A percentile compares a stretch with the other conserved stretches of the same genome.
Conservation (phyloP, 1,140 invertebrate species). For the Physella acuta region DNA sequence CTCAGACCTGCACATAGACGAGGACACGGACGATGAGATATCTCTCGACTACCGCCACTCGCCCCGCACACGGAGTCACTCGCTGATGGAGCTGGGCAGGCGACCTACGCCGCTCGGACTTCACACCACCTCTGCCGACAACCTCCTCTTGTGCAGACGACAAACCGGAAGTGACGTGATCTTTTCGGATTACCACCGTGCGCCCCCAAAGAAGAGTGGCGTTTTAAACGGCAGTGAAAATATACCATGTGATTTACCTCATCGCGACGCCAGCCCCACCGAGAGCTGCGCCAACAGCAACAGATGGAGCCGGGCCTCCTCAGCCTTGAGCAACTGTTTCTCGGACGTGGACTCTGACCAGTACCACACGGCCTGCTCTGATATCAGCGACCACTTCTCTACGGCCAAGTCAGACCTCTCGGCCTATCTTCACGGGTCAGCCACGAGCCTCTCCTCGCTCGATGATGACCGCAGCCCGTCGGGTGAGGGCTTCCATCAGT, state of each 20-base stretch:
- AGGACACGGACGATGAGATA: conserved; percentile 23
- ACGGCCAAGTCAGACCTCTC: conserved; percentile 21
- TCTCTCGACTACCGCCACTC: not conserved
- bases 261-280: not conserved
- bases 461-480: not conserved
- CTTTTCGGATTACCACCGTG: not conserved
- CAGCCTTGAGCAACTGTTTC: not conserved
- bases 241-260: no score
- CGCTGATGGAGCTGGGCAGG: conserved; percentile 7
- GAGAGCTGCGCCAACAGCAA: not conserved
- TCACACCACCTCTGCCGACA: not conserved
- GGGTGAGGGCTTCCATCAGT: not conserved
- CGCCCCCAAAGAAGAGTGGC: no score
- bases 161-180: not conserved
- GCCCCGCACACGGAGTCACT: conserved; percentile 3
- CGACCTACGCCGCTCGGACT: not conserved
- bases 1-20: conserved; percentile 16
- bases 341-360: conserved; percentile 17
- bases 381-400: conserved; percentile 21
- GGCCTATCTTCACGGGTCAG: not conserved
- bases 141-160: not conserved
- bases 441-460: not conserved
- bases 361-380: conserved; percentile 17
- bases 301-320: conserved; percentile 1
- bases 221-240: no score